Conservation (phyloP, 2,113 vertebrate species). For the Canis aureus region DNA sequence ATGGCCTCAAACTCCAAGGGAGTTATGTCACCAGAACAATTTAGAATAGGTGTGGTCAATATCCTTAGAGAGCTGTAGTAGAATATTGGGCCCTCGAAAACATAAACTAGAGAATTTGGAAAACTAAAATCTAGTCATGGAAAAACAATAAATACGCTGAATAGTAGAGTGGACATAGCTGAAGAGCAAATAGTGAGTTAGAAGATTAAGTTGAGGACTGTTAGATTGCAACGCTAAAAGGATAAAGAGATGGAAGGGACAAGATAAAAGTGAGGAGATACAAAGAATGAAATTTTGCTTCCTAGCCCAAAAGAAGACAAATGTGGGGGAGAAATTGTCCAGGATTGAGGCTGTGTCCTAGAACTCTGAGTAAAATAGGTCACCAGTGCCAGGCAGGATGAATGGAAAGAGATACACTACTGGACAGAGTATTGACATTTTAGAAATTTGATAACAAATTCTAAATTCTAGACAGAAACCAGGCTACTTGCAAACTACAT, state of each 20-base stretch:
- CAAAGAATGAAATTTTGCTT: background rate
- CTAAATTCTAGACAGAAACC: background rate
- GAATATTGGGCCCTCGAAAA: background rate
- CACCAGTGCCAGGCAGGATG: background rate
- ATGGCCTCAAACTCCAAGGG: background rate
- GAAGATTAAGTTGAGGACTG: background rate
- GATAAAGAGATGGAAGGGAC: background rate
- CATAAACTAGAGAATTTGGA: background rate
- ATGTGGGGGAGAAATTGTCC: background rate
- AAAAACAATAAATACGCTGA: background rate
- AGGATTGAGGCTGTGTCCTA: background rate
- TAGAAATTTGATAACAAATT: background rate
- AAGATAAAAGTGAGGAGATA: background rate
- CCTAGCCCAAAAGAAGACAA: background rate
- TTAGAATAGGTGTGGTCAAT: background rate
- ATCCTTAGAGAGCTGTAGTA: background rate
- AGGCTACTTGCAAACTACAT: background rate
- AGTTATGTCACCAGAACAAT: background rate
- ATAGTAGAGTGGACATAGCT: background rate
- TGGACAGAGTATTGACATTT: background rate
- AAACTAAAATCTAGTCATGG: background rate
- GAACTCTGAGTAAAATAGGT: background rate
- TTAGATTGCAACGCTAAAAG: background rate
- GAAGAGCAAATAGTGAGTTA: background rate
- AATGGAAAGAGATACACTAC: background rate